phyloP scores from a whole-genome alignment of 35 echinoderm and acorn worm genomes.

The Patiria miniata region DNA sequence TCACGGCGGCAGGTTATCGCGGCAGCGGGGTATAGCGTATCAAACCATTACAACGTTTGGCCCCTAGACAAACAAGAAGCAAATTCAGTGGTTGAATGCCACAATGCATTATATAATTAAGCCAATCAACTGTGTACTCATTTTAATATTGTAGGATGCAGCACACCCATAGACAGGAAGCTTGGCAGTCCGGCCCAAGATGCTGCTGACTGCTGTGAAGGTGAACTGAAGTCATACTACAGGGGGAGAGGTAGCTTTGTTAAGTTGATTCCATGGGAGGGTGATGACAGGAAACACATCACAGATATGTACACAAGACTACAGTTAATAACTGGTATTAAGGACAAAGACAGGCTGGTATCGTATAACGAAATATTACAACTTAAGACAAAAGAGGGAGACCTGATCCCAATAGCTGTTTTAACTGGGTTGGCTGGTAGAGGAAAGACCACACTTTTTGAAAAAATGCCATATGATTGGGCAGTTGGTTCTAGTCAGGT shows the following conservation, averaged over 20 bases:
- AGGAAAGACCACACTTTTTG: constrained; percentile 1
- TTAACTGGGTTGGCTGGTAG: background rate
- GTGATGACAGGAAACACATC: background rate
- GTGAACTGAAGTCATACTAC: no score
- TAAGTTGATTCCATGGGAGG: background rate
- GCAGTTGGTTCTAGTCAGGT: background rate
- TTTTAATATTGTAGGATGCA: no score
- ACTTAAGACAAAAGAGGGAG: background rate
- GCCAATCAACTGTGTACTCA: no score
- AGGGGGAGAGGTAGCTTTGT: background rate
- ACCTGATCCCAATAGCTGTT: background rate
- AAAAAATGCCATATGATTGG: background rate
- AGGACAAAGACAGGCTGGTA: background rate
- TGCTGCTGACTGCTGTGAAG: no score
- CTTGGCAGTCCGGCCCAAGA: no score
- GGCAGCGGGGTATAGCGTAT: no score
- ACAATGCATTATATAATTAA: no score
- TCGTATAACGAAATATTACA: background rate
- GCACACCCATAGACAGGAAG: no score
- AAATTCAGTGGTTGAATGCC: no score
- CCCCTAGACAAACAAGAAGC: no score
- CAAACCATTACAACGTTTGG: no score
- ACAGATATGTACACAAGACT: background rate
- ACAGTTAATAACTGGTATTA: background rate
- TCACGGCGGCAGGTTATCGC: no score